Evolutionary conservation across 2,113 vertebrate genomes (phyloP).

Genomic region (Larimichthys polyactis): DNA sequence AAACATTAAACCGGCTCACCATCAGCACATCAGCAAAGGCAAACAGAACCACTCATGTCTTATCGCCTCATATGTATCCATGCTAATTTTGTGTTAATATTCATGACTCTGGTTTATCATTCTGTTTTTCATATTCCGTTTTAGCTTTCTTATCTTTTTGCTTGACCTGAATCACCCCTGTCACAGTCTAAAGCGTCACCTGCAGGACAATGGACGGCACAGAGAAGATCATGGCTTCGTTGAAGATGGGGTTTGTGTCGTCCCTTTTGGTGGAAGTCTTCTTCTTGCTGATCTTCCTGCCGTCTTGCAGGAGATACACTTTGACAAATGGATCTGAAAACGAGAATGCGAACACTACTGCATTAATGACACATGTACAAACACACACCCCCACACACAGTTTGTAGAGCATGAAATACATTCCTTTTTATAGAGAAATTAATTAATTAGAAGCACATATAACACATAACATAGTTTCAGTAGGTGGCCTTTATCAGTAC

Average conservation of each 20-base stretch:
- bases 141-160: neutral
- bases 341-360: too few species aligned
- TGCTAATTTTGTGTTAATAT: neutral
- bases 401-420: too few species aligned
- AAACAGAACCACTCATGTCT: neutral
- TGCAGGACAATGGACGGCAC: slow-evolving; percentile 95
- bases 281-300: slow-evolving; percentile 99
- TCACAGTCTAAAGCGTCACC: slow-evolving; percentile 76
- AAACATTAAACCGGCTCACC: too few species aligned
- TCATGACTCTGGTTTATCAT: neutral
- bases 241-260: slow-evolving; percentile 96
- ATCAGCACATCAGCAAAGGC: neutral
- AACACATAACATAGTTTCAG: too few species aligned
- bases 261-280: slow-evolving; percentile 95
- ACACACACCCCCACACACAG: too few species aligned
- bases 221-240: slow-evolving; percentile 99
- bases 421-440: too few species aligned
- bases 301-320: slow-evolving; percentile 98
- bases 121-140: neutral
- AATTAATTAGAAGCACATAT: too few species aligned
- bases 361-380: too few species aligned
- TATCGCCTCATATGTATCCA: neutral
- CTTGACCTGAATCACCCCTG: neutral
- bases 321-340: slow-evolving; percentile 95
- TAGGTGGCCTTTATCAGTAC: too few species aligned